Evolutionary conservation across 2,888 invertebrate species (phyloP), one percentile per base, ranked within the genome.

Genomic region (Bhutanitis thaidina): DNA sequence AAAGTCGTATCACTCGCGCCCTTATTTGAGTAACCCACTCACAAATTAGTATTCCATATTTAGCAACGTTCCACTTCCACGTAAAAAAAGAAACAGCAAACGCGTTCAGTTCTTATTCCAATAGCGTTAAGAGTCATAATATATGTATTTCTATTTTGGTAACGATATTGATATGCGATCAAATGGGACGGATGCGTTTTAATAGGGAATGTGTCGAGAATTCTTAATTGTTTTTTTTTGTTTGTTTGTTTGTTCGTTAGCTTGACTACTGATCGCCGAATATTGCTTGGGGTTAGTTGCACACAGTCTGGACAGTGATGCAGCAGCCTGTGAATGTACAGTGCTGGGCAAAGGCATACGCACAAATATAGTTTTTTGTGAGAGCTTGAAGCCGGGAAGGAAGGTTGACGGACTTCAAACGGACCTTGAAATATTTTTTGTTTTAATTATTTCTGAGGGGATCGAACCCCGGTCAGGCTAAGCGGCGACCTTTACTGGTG

Each of bases 131-230:
- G 36, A 29, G 25, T 30, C 14, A 43, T 7, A 36, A 43, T 41
- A 12, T n/a, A 27, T 1, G 3, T 12, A 16, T 7, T n/a, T 43
- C 36, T 43, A 49, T 43, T 49, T 44, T 4, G 3, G 32, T 14
- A 44, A 14, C 32, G 7, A 14, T 9, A 27, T n/a, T 14, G n/a
- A 14, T 3, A n/a, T 15, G 8, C 25, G 14, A 14, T 20, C 20
- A 14, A n/a, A 12, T 36, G 4, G 38, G 44, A 44, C 38, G 50
- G 50, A 50, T 44, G 50, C 35, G 44, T 50, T 44, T 49, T 50
- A 44, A 50, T 50, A 44, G 50, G 15, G 44, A 43, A 44, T 39
- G 44, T 50, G 44, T 50, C 27, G 29, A 50, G 50, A 44, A 50
- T 50, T 39, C 15, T 50, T 44, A 44, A 49, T n/a, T n/a, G n/a